Evolutionary conservation across 2,888 invertebrate genomes (phyloP), one percentile per base, ranked within the genome.

Genomic region (Serrognathus titanus): DNA sequence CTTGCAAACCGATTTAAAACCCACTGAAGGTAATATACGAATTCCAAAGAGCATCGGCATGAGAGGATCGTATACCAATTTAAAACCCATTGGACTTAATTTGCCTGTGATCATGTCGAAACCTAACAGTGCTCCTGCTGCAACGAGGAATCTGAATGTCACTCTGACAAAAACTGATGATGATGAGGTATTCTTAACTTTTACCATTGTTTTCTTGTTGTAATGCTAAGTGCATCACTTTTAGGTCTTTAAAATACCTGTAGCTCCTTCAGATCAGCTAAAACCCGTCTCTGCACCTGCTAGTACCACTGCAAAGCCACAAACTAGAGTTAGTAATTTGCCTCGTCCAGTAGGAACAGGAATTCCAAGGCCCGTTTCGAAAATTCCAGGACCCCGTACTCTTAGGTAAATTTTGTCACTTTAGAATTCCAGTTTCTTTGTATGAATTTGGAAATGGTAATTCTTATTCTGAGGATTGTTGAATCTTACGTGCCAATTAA

Each of bases 31-130:
- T 46, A 68, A 71, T 0, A 67, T 68, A 51, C 55, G 59, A n/a
- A 76, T 75, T 60, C 63, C 75, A 51, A 71, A 70, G 60, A 67
- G 71, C 4, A 69, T 75, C 63, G 70, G 68, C 40, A 57, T 76
- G 53, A 75, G 71, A 57, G 71, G 73, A 6, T 76, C 75, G 1
- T 76, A 76, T 55, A 75, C 75, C 5, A 76, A 70, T 62, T 60
- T 76, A 52, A 68, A 66, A 57, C 75, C 76, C 9, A 66, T 71
- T 9, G 69, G 69, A 60, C 55, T 69, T 8, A 69, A 69, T 63
- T 64, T 74, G 53, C 73, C 74, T 11, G 71, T 61, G 48, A 53
- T 57, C 39, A 53, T 52, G 13, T 52, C 56, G 16, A 41, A 51
- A 40, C 48, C 56, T 24, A 55, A 45, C 38, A 55, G 43, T 43